phyloP scores from a whole-genome alignment of 2,113 vertebrate species.

The Peromyscus maniculatus region DNA sequence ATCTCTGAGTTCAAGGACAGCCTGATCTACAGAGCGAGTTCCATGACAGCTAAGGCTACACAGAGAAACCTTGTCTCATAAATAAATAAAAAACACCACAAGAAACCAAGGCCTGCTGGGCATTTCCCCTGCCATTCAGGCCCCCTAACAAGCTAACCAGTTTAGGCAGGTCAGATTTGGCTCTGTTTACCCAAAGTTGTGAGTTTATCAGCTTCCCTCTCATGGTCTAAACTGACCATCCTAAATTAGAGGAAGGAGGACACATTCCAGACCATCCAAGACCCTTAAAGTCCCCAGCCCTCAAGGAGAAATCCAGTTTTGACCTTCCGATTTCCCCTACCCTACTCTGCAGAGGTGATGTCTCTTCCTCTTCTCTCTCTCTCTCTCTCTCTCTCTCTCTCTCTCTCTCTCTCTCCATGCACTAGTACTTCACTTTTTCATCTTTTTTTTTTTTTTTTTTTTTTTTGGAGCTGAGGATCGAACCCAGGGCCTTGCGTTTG shows the following conservation, averaged over 20 bases:
- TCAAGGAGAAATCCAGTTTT: background rate
- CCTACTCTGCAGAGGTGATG: no score
- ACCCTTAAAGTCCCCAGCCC: background rate
- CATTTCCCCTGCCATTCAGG: background rate
- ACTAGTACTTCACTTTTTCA: background rate
- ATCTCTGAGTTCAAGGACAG: background rate
- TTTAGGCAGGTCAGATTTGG: background rate
- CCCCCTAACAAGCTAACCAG: background rate
- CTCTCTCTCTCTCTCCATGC: no score
- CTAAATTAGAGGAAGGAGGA: background rate
- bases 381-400: background rate
- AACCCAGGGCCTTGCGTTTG: no score
- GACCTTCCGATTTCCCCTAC: background rate
- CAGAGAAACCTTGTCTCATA: background rate
- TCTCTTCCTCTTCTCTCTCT: background rate
- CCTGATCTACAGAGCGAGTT: background rate
- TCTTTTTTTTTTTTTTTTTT: background rate
- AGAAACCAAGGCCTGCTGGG: background rate
- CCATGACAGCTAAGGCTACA: background rate
- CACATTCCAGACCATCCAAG: background rate
- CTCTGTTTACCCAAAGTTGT: background rate
- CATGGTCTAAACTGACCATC: background rate
- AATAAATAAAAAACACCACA: background rate
- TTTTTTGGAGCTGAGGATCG: no score
- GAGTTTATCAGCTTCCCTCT: background rate